A percentile compares a stretch with the other conserved stretches of the same genome.
Evolutionary conservation across 35 echinoderm and acorn worm genomes (phyloP).

Genomic region (Anneissia japonica): DNA sequence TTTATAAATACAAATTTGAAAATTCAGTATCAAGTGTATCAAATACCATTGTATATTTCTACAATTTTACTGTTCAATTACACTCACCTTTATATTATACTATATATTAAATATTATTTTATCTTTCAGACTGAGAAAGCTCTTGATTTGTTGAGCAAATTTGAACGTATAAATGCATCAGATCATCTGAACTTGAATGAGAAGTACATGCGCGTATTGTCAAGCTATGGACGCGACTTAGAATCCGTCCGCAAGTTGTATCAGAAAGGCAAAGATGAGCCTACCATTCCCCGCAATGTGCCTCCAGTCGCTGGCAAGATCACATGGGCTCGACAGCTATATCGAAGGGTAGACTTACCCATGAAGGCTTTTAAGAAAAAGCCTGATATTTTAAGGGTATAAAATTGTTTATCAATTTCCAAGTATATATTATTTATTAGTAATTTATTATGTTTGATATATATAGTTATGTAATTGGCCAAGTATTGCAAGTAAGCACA

Average conservation of each 20-base stretch:
- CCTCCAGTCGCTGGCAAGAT: slow-evolving; percentile 97
- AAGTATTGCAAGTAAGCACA: neutral
- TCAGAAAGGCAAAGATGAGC: slow-evolving; percentile 94
- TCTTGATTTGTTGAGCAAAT: slow-evolving; percentile 78
- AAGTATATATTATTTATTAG: neutral
- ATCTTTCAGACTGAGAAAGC: slow-evolving; percentile 84
- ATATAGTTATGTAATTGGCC: neutral
- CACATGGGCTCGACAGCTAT: slow-evolving; percentile 86
- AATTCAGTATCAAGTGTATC: too few species aligned
- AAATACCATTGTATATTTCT: too few species aligned
- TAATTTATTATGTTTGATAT: too few species aligned
- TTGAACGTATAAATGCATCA: slow-evolving; percentile 78
- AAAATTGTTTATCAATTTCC: neutral
- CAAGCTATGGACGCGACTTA: slow-evolving; percentile 83
- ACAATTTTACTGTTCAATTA: too few species aligned
- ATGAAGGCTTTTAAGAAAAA: slow-evolving; percentile 98
- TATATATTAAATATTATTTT: slow-evolving; percentile 10
- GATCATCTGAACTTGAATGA: slow-evolving; percentile 77
- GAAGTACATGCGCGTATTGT: slow-evolving; percentile 91
- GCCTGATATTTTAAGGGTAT: slow-evolving; percentile 77
- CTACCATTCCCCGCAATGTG: slow-evolving; percentile 69
- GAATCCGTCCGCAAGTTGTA: slow-evolving; percentile 94
- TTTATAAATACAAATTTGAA: too few species aligned
- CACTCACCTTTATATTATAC: too few species aligned
- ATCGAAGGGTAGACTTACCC: slow-evolving; percentile 78